A percentile compares a stretch with the other conserved stretches of the same genome.
These are phyloP conservation scores for Xestia ashworthii DNA, from an alignment of 2,888 invertebrate species.

Conservation along the genomic window DNA sequence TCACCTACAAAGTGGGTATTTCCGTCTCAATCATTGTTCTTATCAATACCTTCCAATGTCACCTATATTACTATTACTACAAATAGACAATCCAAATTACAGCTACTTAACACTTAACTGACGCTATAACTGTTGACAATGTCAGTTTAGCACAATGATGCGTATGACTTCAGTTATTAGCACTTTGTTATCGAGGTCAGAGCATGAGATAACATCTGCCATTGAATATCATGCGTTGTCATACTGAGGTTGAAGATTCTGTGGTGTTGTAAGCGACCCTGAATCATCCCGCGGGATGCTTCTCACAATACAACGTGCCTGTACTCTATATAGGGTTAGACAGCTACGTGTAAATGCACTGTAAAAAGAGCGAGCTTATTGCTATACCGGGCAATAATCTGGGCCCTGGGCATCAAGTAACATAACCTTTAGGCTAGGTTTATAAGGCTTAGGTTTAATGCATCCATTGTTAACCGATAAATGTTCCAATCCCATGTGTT, in stretches of 20 bases:
- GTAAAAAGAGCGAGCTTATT: not conserved
- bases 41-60: constrained; percentile 19
- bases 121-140: constrained; percentile 52
- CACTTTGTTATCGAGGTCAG: constrained; percentile 57
- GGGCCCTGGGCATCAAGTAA: not conserved
- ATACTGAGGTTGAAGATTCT: constrained; percentile 20
- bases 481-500: not conserved
- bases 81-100: constrained; percentile 41
- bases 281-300: not conserved
- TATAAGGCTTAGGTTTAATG: not conserved
- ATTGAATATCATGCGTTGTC: constrained; percentile 39
- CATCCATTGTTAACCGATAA: not conserved
- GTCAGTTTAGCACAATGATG: constrained; percentile 39
- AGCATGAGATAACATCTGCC: constrained; percentile 40
- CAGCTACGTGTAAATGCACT: no score
- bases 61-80: constrained; percentile 27
- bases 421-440: not conserved
- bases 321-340: not conserved
- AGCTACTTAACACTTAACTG: constrained; percentile 45
- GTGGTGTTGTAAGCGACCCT: constrained; percentile 4
- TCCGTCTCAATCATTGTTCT: not conserved
- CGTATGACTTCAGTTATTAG: constrained; percentile 53
- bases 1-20: not conserved
- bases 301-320: not conserved
- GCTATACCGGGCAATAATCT: not conserved